Conservation (phyloP, 2,797 vertebrate species). For the Pygocentrus nattereri region DNA sequence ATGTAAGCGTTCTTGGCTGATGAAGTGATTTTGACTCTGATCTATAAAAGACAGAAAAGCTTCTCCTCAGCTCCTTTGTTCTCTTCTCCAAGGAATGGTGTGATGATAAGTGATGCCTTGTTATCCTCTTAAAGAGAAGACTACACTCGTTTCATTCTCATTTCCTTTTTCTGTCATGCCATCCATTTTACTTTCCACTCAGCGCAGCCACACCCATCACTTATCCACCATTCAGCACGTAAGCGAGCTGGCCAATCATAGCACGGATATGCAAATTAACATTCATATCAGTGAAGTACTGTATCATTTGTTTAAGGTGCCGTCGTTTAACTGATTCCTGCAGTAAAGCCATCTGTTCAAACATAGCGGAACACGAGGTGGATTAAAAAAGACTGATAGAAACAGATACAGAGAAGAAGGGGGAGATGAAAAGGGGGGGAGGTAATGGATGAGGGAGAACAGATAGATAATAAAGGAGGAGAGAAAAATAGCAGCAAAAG, state of each 20-base stretch:
- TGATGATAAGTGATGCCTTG: not conserved
- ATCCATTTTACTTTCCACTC: not conserved
- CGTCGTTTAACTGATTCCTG: slow-evolving; percentile 20
- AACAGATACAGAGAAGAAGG: not conserved
- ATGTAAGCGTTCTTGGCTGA: too few relatives aligned
- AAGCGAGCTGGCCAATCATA: not conserved
- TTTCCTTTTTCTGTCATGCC: not conserved
- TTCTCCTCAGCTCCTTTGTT: too few relatives aligned
- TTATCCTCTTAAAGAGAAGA: not conserved
- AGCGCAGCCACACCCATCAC: not conserved
- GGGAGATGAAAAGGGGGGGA: not conserved
- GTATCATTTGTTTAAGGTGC: not conserved
- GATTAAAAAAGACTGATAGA: not conserved
- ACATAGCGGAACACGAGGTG: not conserved
- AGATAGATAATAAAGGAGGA: too few relatives aligned
- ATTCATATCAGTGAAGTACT: slow-evolving; percentile 9
- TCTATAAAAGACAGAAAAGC: too few relatives aligned
- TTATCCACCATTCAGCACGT: not conserved
- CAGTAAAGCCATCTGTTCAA: slow-evolving; percentile 11
- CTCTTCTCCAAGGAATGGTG: not conserved
- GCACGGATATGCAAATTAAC: not conserved
- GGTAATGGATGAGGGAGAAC: too few relatives aligned
- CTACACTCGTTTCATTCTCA: not conserved
- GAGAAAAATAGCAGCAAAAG: too few relatives aligned
- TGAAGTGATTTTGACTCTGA: too few relatives aligned